Base-by-base conservation (phyloP, 2,888 invertebrate genomes). In the Cosmopolites sordidus region DNA sequence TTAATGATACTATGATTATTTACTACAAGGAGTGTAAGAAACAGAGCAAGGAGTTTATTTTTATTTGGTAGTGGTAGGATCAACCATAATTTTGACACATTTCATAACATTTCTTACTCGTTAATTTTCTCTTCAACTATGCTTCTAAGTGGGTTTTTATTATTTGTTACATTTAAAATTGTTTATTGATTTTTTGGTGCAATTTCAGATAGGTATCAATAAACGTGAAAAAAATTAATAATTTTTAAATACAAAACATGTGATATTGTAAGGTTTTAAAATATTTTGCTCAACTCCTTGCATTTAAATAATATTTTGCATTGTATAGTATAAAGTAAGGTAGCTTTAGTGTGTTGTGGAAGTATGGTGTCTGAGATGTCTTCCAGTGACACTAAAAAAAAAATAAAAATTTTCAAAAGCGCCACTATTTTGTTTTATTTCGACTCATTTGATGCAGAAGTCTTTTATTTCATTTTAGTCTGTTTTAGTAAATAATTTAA, bases 361-460 rank as follows among this genome's bases (percentile, higher is more conserved):
- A 64, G 61, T 60, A 58, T 61, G 58, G 51, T 52, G 47, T 61
- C 56, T 56, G 54, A 59, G 48, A 57, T 61, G 63, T 63, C 72
- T 73, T 73, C 73, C 73, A 70, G 60, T 66, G 66, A 69, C 70
- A 70, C 70, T 61, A 65, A 68, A 69, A 70, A 70, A 70, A 69
- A 70, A 66, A 57, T 50, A 61, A 59, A 64, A 66, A 60, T 45
- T 44, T 51, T 39, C n/a, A 51, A 58, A 56, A 49, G 46, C 49
- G 41, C 33, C 33, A 12, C 3, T 33, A 12, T 33, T n/a, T 5
- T 12, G 33, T 33, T 33, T 33, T 33, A 33, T 33, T 33, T 33
- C 22, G 8, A 22, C 3, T 22, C 8, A n/a, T 22, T 22, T 22
- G 22, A 22, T 22, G 22, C n/a, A n/a, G n/a, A n/a, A n/a, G n/a